phyloP scores from a whole-genome alignment of 2,113 vertebrate genomes.

The Indicator indicator region DNA sequence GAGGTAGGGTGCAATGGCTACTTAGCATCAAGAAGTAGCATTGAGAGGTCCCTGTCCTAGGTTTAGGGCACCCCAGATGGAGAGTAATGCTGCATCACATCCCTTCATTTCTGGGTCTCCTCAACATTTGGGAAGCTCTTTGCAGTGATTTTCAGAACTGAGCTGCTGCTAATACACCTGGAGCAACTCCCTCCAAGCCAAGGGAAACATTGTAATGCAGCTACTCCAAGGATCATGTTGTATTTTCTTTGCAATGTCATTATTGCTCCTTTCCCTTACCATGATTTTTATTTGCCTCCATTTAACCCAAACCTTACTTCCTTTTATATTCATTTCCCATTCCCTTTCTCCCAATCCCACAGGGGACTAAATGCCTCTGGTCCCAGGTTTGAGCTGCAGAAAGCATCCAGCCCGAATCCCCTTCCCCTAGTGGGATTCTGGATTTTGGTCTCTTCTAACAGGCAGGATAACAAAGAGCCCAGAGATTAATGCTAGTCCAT shows the following conservation, averaged over 20 bases:
- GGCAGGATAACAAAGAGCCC: background rate
- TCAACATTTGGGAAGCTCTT: background rate
- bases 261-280: background rate
- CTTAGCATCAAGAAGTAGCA: background rate
- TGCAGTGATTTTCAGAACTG: background rate
- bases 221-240: background rate
- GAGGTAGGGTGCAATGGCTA: background rate
- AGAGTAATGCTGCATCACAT: background rate
- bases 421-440: background rate
- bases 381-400: background rate
- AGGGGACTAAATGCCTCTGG: background rate
- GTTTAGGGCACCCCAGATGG: background rate
- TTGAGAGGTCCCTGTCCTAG: accelerated
- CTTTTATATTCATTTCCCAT: background rate
- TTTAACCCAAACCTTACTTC: background rate
- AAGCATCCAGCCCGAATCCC: background rate
- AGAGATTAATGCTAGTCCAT: background rate
- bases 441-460: background rate
- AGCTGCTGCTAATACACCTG: background rate
- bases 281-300: background rate
- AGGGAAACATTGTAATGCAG: background rate
- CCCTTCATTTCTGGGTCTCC: background rate
- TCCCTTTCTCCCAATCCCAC: background rate
- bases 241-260: background rate
- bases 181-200: background rate